Conservation (phyloP, 1,140 invertebrate species). For the Cydia pomonella region DNA sequence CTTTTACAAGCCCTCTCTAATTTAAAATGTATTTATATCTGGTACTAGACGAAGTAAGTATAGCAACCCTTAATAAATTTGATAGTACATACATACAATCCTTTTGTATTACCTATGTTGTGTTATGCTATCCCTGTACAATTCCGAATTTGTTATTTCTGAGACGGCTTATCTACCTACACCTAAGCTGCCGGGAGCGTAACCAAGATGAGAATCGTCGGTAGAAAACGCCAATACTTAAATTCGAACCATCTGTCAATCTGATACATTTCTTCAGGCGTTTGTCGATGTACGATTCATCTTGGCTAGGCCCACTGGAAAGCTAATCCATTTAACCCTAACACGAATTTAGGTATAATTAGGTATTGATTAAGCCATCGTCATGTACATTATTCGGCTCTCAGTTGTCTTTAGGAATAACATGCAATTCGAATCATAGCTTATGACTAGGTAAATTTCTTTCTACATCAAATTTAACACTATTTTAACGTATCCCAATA, state of each 20-base stretch:
- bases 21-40: slow-evolving; percentile 41
- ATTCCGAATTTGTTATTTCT: slow-evolving; percentile 76
- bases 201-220: no score
- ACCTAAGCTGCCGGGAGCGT: slow-evolving; percentile 33
- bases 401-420: slow-evolving; percentile 65
- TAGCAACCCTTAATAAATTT: slow-evolving; percentile 31
- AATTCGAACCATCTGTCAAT: no score
- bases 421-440: slow-evolving; percentile 72
- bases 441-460: slow-evolving; percentile 78
- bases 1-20: slow-evolving; percentile 64
- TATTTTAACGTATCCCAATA: slow-evolving; percentile 34
- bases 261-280: no score
- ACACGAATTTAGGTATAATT: not conserved
- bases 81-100: slow-evolving; percentile 28
- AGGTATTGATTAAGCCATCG: slow-evolving; percentile 52
- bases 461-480: slow-evolving; percentile 60
- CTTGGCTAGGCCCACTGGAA: no score
- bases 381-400: slow-evolving; percentile 65
- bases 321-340: not conserved
- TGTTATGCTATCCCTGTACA: slow-evolving; percentile 76
- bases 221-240: no score
- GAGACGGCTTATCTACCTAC: slow-evolving; percentile 52
- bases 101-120: slow-evolving; percentile 41
- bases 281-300: not conserved
- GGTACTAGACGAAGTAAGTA: slow-evolving; percentile 28